These are phyloP conservation scores for Leptopilina myrica DNA, from an alignment of 2,888 invertebrate genomes.

Conservation along the genomic window DNA sequence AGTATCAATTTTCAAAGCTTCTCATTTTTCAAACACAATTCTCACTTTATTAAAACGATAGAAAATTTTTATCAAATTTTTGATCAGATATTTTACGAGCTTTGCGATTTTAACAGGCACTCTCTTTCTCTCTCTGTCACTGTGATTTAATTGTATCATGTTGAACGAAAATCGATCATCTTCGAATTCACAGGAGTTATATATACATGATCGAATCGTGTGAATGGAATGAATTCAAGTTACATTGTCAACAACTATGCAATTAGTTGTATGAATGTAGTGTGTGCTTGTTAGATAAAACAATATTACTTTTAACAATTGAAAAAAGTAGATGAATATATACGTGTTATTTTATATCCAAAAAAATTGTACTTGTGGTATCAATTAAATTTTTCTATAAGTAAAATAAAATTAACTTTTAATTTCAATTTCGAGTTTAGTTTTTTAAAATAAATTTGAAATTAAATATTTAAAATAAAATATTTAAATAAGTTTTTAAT, in stretches of 20 bases:
- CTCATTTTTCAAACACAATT: constrained; percentile 4
- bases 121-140: neutral
- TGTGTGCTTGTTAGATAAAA: constrained; percentile 9
- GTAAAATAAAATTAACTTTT: too few species aligned
- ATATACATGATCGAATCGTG: neutral
- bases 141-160: constrained; percentile 16
- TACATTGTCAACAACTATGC: constrained; percentile 2
- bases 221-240: neutral
- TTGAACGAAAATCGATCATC: constrained; percentile 18
- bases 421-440: too few species aligned
- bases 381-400: too few species aligned
- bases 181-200: neutral
- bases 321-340: neutral
- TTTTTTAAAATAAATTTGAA: too few species aligned
- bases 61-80: constrained; percentile 4
- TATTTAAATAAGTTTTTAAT: too few species aligned
- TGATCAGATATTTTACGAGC: neutral
- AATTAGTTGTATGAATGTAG: neutral
- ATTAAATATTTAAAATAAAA: too few species aligned
- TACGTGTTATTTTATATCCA: neutral
- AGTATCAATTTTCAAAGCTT: constrained; percentile 16
- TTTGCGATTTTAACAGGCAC: neutral
- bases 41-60: neutral
- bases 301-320: constrained; percentile 1
- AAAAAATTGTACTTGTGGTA: neutral